Conservation (phyloP, 2,797 vertebrate genomes). For the Hylomyscus alleni region DNA sequence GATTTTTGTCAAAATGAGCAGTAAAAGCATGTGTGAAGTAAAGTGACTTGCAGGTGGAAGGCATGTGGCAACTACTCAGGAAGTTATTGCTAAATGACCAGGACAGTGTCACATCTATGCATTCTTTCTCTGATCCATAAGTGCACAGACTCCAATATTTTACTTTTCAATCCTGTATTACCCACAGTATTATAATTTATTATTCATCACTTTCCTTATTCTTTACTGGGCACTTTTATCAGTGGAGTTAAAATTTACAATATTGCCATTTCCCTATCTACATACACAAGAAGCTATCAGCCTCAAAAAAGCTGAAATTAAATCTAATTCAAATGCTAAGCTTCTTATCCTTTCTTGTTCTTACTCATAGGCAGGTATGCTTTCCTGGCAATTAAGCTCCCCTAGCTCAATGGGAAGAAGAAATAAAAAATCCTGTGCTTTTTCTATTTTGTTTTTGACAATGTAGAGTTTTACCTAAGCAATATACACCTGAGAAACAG, state of each 20-base stretch:
- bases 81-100: background rate
- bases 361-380: background rate
- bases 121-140: background rate
- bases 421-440: background rate
- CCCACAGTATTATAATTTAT: background rate
- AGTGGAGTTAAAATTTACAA: background rate
- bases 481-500: background rate
- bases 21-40: background rate
- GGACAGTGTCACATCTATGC: background rate
- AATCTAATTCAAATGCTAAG: background rate
- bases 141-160: background rate
- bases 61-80: background rate
- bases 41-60: background rate
- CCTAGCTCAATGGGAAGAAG: background rate
- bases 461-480: constrained; percentile 15
- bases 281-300: background rate
- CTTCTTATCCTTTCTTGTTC: background rate
- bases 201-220: background rate
- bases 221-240: background rate
- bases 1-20: background rate
- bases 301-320: background rate
- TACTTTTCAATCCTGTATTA: background rate
- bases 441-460: background rate
- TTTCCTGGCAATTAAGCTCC: background rate
- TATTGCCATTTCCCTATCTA: background rate